A percentile compares a stretch with the other conserved stretches of the same genome.
Evolutionary conservation across 2,888 invertebrate genomes (phyloP).

Genomic region (Nomada hirtipes): DNA sequence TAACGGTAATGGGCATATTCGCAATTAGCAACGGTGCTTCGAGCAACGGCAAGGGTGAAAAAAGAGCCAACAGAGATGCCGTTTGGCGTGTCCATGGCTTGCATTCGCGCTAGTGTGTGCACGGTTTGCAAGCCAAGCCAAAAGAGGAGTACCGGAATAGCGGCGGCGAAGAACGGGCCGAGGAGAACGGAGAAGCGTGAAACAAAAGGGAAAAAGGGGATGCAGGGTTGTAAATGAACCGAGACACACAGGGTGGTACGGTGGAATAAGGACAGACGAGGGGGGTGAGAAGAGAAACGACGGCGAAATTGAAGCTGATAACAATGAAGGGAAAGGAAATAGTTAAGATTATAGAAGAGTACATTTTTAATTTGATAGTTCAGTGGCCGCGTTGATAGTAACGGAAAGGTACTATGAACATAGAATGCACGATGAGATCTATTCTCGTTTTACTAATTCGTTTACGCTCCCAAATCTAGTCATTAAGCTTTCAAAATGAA

Average conservation of each 20-base stretch:
- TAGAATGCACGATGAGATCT: too few relatives aligned
- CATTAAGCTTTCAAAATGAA: too few relatives aligned
- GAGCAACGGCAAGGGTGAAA: conserved; percentile 53
- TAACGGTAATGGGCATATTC: conserved; percentile 70
- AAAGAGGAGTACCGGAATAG: conserved; percentile 44
- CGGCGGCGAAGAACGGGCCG: conserved; percentile 28
- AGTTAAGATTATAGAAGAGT: not conserved
- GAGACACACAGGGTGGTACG: conserved; percentile 38
- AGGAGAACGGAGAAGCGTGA: conserved; percentile 41
- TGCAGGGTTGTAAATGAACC: conserved; percentile 51
- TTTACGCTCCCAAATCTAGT: too few relatives aligned
- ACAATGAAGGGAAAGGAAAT: conserved; percentile 8
- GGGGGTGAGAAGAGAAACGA: not conserved
- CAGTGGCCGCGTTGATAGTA: too few relatives aligned
- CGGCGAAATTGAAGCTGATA: conserved; percentile 17
- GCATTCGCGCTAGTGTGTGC: conserved; percentile 13
- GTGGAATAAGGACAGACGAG: conserved; percentile 10
- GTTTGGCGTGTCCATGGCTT: conserved; percentile 37
- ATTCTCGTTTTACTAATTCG: too few relatives aligned
- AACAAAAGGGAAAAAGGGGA: conserved; percentile 50
- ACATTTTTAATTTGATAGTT: too few relatives aligned
- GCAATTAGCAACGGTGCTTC: conserved; percentile 65
- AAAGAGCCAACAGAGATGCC: conserved; percentile 50
- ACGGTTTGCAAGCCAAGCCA: conserved; percentile 42
- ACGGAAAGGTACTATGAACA: too few relatives aligned